Evolutionary conservation across 2,113 vertebrate genomes (phyloP).

Genomic region (Chionomys nivalis): DNA sequence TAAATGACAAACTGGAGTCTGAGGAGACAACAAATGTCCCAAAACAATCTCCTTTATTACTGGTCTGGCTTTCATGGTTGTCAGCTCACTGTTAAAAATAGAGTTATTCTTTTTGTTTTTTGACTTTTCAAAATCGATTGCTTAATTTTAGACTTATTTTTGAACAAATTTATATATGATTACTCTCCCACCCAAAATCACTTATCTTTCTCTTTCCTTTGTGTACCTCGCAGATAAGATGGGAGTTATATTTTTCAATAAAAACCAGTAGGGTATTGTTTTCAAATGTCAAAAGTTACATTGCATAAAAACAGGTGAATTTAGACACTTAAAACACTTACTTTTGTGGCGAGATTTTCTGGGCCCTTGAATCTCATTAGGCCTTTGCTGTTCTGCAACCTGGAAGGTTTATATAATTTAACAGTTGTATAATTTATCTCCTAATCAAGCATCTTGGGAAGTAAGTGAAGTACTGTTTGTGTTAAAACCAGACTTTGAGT

Average conservation of each 20-base stretch:
- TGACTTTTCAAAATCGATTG: not conserved
- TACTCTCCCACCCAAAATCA: not conserved
- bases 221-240: not conserved
- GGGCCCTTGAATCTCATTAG: not conserved
- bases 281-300: not conserved
- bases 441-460: slow-evolving; percentile 46
- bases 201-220: not conserved
- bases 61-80: not conserved
- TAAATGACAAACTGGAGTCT: too few relatives aligned
- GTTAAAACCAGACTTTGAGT: not conserved
- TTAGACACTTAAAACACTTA: not conserved
- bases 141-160: not conserved
- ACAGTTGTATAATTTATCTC: slow-evolving; percentile 36
- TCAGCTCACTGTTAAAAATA: not conserved
- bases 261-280: not conserved
- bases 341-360: slow-evolving; percentile 11
- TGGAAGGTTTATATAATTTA: slow-evolving; percentile 14
- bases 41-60: not conserved
- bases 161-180: not conserved
- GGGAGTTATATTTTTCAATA: not conserved
- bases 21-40: too few relatives aligned
- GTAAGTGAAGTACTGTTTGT: not conserved
- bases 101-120: not conserved
- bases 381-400: not conserved
- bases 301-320: not conserved